Evolutionary conservation across 1,140 invertebrate genomes (phyloP), one percentile per base, ranked within the genome.

Genomic region (Ganaspis sp.): DNA sequence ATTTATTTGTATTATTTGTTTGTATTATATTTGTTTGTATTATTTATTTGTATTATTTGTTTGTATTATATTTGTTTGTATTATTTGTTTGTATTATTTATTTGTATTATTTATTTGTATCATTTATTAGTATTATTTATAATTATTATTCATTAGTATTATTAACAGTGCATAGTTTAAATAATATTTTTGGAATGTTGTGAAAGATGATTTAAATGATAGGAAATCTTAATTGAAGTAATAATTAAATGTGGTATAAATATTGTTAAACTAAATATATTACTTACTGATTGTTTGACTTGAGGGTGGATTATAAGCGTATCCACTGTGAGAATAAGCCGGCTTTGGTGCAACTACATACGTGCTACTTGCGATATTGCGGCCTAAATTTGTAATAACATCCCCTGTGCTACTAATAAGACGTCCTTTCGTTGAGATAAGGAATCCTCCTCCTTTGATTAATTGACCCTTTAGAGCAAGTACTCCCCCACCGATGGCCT

Each of bases 401-500:
- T 96, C 95, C 11, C 96, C 96, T 79, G 94, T 94, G 4, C 92
- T 92, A 2, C 92, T 92, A 74, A 96, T 93, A 23, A 95, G 90
- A 87, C 94, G 95, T 17, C 96, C 96, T 78, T 95, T 93, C 0
- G 95, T 94, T 1, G 94, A 92, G 5, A 96, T 92, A 8, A 96
- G 86, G 54, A 95, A 94, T 19, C 96, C 96, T 72, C 96, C 94
- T 19, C 95, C 96, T 89, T 97, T 97, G 79, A 97, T 95, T 4
- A 97, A 87, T 86, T 96, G 95, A 4, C 96, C 96, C 85, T 96
- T 96, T 19, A 97, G 91, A 6, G 96, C 96, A 3, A 96, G 94
- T 1, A 96, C 94, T 29, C 96, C 95, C 17, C 96, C 96, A 54
- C 95, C 95, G 64, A 97, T 95, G 0, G 96, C 96, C 87, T 97